phyloP scores from a whole-genome alignment of 2,797 vertebrate genomes.

The Rhinogobio ventralis region DNA sequence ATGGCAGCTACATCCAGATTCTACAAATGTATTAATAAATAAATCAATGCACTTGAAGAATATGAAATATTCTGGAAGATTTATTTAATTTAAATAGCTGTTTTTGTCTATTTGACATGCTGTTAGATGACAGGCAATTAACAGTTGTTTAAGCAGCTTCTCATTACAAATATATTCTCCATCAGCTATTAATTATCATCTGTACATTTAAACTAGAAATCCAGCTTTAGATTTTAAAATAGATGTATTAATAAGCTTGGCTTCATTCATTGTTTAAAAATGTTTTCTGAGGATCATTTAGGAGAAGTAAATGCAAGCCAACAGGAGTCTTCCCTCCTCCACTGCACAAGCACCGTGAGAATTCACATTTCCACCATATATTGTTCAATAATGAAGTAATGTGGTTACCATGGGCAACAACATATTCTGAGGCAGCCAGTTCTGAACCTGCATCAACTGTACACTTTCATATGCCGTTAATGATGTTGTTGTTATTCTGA shows the following conservation, averaged over 20 bases:
- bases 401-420: slow-evolving; percentile 49
- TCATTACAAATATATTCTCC: not conserved
- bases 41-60: not conserved
- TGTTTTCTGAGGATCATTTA: slow-evolving; percentile 5
- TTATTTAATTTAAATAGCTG: not conserved
- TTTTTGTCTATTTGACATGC: slow-evolving; percentile 4
- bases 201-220: not conserved
- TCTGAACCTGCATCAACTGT: slow-evolving; percentile 13
- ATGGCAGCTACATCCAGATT: not conserved
- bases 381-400: slow-evolving; percentile 46
- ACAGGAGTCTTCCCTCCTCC: not conserved
- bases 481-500: slow-evolving; percentile 23
- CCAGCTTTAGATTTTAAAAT: slow-evolving; percentile 5
- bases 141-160: not conserved
- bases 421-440: slow-evolving; percentile 8
- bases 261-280: slow-evolving; percentile 10
- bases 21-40: not conserved
- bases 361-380: slow-evolving; percentile 35
- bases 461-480: slow-evolving; percentile 25
- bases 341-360: not conserved
- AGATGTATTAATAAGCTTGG: not conserved
- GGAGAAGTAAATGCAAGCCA: not conserved
- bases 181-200: not conserved
- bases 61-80: not conserved
- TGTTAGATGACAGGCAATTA: not conserved